phyloP scores from a whole-genome alignment of 2,888 invertebrate genomes.

The Buathra laborator region DNA sequence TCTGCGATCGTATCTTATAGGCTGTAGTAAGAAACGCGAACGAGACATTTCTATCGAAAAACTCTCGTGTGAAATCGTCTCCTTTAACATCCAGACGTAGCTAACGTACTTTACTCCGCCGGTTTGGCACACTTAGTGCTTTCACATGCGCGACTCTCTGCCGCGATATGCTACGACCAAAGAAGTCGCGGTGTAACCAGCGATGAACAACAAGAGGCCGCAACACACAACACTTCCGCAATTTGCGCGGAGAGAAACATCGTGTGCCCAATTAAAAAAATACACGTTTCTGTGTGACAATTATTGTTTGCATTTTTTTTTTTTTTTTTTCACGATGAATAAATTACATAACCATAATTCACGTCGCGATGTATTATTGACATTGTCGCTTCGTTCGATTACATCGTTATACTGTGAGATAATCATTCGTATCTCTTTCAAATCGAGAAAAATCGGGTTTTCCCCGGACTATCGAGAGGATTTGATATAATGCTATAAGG shows the following conservation, averaged over 20 bases:
- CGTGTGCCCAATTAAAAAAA: conserved; percentile 48
- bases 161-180: neutral
- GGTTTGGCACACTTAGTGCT: conserved; percentile 68
- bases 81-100: conserved; percentile 13
- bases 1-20: conserved; percentile 27
- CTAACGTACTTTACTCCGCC: conserved; percentile 8
- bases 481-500: conserved; percentile 50
- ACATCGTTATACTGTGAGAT: conserved; percentile 16
- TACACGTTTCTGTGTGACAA: conserved; percentile 1
- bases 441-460: conserved; percentile 35
- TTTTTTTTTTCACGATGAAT: neutral
- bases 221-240: conserved; percentile 70
- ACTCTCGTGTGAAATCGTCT: conserved; percentile 33
- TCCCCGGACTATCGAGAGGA: conserved; percentile 21
- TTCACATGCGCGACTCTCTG: conserved; percentile 59
- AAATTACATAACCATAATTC: conserved; percentile 1
- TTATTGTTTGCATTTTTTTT: neutral
- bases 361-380: neutral
- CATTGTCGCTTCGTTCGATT: neutral
- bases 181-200: conserved; percentile 13
- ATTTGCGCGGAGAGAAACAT: conserved; percentile 64
- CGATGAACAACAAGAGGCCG: conserved; percentile 52
- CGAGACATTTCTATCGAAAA: conserved; percentile 13
- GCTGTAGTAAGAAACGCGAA: neutral
- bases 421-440: neutral